Evolutionary conservation across 1,140 invertebrate genomes (phyloP), one percentile per base, ranked within the genome.

Genomic region (Ridgeia piscesae): DNA sequence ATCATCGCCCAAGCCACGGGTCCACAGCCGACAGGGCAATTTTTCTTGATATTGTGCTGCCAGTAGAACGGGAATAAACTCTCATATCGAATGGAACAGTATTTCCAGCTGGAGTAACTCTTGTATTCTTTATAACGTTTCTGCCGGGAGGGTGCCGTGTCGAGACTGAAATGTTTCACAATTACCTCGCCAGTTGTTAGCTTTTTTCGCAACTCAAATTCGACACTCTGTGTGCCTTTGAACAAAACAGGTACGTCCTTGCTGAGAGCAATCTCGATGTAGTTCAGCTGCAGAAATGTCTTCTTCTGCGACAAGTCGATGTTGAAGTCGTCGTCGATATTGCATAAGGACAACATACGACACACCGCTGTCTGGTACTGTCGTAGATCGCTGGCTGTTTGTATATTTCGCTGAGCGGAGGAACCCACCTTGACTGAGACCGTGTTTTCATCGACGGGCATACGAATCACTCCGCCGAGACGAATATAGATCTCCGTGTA

Each of bases 1-100:
- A 93, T 35, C 93, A 92, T 92, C 33, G 93, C 92, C 93, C 93
- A 93, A 77, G 58, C 58, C 27, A 77, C 58, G 27, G 58, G 58
- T 21, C 58, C 58, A 77, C 58, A 77, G 11, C 58, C 58, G 17
- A 77, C 58, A 77, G 58, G 2, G 27, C 58, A 77, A 77, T 21
- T 21, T 0, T 77, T 77, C 58, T 77, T 77, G 58, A 77, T 77
- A 4, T 8, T 77, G 58, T 77, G 58, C 58, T 77, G 58, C 58
- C 58, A 77, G 58, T 77, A 77, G 17, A 14, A 77, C 17, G 58
- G 58, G 17, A 77, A 77, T 4, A 27, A 77, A 2, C 58, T 31
- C 58, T 77, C 58, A 21, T 77, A 9, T 21, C 11, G 58, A 21
- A 77, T 77, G 17, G 58, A 77, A 17, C 27, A 27, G 58, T 77